Conservation (phyloP, 2,888 invertebrate species). For the Cheilosia soror region DNA sequence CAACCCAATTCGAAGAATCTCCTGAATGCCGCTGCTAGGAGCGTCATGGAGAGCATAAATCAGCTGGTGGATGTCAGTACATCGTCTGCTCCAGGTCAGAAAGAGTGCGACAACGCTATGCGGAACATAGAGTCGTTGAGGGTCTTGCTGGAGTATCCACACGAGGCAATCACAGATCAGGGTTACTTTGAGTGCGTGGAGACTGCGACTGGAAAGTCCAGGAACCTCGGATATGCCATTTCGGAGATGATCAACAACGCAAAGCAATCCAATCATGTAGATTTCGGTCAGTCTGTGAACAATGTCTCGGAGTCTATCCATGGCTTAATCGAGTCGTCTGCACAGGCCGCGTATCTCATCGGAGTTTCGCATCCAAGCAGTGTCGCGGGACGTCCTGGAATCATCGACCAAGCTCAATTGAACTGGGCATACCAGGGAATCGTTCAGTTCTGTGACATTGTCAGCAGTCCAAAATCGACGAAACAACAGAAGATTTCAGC, state of each 20-base stretch:
- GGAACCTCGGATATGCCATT: slow-evolving; percentile 94
- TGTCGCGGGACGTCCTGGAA: slow-evolving; percentile 93
- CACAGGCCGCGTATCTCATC: slow-evolving; percentile 97
- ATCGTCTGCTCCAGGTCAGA: slow-evolving; percentile 96
- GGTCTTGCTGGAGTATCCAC: slow-evolving; percentile 92
- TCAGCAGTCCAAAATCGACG: slow-evolving; percentile 88
- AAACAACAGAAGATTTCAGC: slow-evolving; percentile 95
- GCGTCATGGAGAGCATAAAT: slow-evolving; percentile 97
- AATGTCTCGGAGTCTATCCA: slow-evolving; percentile 95
- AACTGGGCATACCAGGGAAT: slow-evolving; percentile 95
- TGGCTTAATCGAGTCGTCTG: slow-evolving; percentile 95
- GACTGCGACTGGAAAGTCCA: slow-evolving; percentile 94
- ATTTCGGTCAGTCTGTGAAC: slow-evolving; percentile 92
- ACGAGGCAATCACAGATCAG: slow-evolving; percentile 93
- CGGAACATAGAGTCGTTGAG: slow-evolving; percentile 94
- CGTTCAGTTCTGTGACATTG: slow-evolving; percentile 92
- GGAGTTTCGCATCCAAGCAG: slow-evolving; percentile 96
- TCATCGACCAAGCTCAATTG: slow-evolving; percentile 95
- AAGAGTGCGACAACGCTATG: slow-evolving; percentile 98
- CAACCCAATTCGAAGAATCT: slow-evolving; percentile 96
- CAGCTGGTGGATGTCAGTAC: slow-evolving; percentile 90
- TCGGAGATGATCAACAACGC: slow-evolving; percentile 97
- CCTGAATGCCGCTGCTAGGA: slow-evolving; percentile 93
- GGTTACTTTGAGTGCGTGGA: slow-evolving; percentile 98
- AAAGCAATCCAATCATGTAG: slow-evolving; percentile 92